Evolutionary conservation across 2,797 vertebrate genomes (phyloP), one percentile per base, ranked within the genome.

Genomic region (Dipus sagitta): DNA sequence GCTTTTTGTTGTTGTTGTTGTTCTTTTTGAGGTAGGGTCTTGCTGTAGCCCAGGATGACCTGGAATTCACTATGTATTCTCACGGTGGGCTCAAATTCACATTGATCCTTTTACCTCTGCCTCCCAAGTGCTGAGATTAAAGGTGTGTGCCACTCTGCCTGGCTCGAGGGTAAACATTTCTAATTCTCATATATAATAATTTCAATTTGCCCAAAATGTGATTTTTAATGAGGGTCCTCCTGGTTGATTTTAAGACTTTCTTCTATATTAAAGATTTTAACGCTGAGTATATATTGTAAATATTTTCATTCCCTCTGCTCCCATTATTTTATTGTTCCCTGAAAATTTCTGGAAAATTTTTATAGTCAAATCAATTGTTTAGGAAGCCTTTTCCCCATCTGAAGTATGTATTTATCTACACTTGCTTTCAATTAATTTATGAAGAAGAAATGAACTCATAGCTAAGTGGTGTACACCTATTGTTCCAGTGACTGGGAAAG

Each of bases 371-470:
- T 26, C 5, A 90, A 90, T 72, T 28, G 79, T 38, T 93, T 88
- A 82, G 26, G 54, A 82, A 89, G 52, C 77, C 28, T 38, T n/a
- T 85, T 75, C 26, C 26, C 65, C 13, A 78, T 34, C 47, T 80
- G 60, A 71, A 79, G 24, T 15, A 58, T 58, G 13, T 58, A 65
- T 92, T 75, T 88, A 90, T 24, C 34, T 88, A 32, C 52, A 89
- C 47, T 91, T 86, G 5, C 47, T 95, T 77, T 90, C 58, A 85
- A 47, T 91, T 93, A 88, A 85, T 68, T 92, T 85, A 54, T 75
- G 74, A 67, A 85, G 86, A 71, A 83, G 58, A n/a, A 64, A 58
- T 93, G 71, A 76, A 88, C 28, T 88, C 30, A 81, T 60, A 79
- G 42, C 54, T 70, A 54, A n/a, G 21, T 38, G 76, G 54, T 42